Conservation (phyloP, 2,888 invertebrate genomes). For the Terebella lapidaria region DNA sequence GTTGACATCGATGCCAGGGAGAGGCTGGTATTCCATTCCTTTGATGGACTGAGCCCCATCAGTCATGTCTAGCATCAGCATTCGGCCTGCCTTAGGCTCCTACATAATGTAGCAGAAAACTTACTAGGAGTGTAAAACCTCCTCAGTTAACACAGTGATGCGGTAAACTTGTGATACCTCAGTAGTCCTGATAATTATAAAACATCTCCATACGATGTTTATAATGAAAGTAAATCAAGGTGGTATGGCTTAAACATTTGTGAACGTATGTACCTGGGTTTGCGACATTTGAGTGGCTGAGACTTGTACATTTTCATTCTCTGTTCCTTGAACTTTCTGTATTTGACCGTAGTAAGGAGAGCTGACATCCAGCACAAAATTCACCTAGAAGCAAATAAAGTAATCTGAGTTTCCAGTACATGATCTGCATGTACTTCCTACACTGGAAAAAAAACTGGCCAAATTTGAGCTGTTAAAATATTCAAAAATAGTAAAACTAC, state of each 20-base stretch:
- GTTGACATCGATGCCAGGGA: constrained; percentile 41
- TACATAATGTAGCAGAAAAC: too few species aligned
- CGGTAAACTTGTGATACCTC: too few species aligned
- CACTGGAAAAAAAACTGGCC: too few species aligned
- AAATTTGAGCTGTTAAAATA: too few species aligned
- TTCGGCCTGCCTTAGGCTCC: constrained; percentile 50
- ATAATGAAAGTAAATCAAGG: background rate
- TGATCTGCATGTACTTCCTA: too few species aligned
- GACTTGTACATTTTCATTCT: constrained; percentile 50
- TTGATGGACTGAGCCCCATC: constrained; percentile 69
- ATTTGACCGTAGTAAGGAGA: constrained; percentile 62
- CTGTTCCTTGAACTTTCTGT: constrained; percentile 59
- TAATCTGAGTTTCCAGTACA: too few species aligned
- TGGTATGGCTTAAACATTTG: background rate
- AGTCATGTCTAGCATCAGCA: constrained; percentile 67
- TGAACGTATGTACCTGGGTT: background rate
- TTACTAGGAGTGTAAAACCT: too few species aligned
- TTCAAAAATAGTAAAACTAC: too few species aligned
- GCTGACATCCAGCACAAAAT: constrained; percentile 63
- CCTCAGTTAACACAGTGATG: too few species aligned
- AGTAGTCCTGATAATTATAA: too few species aligned
- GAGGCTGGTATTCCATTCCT: constrained; percentile 68
- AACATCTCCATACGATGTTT: too few species aligned
- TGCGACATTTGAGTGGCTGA: constrained; percentile 38
- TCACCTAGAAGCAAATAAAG: constrained; percentile 29